These are phyloP conservation scores for Progne subis DNA, from an alignment of 2,113 vertebrate genomes.

Conservation along the genomic window DNA sequence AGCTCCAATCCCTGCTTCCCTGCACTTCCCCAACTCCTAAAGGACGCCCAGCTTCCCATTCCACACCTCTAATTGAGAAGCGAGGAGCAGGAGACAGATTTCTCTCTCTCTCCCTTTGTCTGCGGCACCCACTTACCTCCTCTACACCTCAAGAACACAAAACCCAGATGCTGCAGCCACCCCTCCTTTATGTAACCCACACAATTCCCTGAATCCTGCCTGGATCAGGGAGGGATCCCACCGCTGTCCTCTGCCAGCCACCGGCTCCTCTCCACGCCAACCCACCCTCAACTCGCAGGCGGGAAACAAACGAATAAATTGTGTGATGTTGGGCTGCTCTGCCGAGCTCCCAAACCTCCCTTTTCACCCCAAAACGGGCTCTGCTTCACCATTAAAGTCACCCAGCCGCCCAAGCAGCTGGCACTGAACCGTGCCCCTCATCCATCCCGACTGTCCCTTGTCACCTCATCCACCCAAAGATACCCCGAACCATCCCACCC, in stretches of 20 bases:
- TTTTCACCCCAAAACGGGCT: neutral
- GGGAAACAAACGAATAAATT: neutral
- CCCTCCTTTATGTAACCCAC: neutral
- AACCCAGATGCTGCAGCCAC: neutral
- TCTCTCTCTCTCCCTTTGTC: neutral
- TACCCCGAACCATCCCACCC: fast-evolving
- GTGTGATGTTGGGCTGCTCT: fast-evolving
- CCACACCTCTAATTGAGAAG: neutral
- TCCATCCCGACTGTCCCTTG: fast-evolving
- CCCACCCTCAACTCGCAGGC: neutral
- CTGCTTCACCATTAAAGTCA: fast-evolving
- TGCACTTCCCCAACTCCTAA: neutral
- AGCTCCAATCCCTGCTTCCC: neutral
- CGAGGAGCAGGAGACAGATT: neutral
- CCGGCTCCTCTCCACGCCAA: neutral
- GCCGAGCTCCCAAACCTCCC: neutral
- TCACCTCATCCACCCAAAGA: fast-evolving
- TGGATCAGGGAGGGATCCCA: neutral
- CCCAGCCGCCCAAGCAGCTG: neutral
- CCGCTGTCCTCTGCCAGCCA: fast-evolving
- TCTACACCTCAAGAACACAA: neutral
- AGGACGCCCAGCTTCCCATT: neutral
- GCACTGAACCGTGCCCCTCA: fast-evolving
- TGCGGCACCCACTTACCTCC: neutral
- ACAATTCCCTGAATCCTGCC: neutral